Conservation (phyloP, 30 jellyfish, hydroid and myxozoan genomes). For the Aurelia sp. region DNA sequence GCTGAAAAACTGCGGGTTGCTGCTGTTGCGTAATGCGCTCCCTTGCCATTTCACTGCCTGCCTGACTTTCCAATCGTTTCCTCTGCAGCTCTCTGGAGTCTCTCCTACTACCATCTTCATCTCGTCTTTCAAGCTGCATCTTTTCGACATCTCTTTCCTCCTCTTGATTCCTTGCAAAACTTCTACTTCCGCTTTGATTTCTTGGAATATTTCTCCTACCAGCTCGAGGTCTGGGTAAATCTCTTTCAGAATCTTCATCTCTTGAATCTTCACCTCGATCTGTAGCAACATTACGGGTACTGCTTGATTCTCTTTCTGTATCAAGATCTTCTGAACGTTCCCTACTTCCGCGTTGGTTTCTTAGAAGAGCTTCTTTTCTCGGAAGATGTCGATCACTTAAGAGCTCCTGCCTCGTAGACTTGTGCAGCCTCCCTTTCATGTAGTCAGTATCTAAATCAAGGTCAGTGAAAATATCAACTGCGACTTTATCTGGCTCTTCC, state of each 20-base stretch:
- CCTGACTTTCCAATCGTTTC: neutral
- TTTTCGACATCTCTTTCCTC: neutral
- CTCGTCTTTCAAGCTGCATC: neutral
- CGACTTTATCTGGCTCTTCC: slow-evolving; percentile 37
- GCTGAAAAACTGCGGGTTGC: neutral
- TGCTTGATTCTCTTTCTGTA: neutral
- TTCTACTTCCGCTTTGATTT: neutral
- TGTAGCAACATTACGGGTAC: neutral
- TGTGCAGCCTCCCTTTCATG: slow-evolving; percentile 44
- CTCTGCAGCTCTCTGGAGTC: neutral
- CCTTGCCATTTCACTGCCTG: neutral
- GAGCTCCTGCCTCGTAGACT: neutral
- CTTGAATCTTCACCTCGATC: neutral
- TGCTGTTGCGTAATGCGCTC: neutral
- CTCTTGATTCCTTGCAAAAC: neutral
- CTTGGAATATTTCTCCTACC: neutral
- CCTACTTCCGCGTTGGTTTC: neutral
- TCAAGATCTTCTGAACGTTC: neutral
- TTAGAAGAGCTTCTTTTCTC: neutral
- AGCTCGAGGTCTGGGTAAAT: neutral
- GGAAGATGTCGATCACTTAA: neutral
- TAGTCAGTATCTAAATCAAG: slow-evolving; percentile 48
- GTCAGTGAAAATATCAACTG: slow-evolving; percentile 49
- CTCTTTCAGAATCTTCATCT: neutral
- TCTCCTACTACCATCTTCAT: neutral